These are phyloP conservation scores for Origma solitaria DNA, from an alignment of 2,113 vertebrate species.

Conservation along the genomic window DNA sequence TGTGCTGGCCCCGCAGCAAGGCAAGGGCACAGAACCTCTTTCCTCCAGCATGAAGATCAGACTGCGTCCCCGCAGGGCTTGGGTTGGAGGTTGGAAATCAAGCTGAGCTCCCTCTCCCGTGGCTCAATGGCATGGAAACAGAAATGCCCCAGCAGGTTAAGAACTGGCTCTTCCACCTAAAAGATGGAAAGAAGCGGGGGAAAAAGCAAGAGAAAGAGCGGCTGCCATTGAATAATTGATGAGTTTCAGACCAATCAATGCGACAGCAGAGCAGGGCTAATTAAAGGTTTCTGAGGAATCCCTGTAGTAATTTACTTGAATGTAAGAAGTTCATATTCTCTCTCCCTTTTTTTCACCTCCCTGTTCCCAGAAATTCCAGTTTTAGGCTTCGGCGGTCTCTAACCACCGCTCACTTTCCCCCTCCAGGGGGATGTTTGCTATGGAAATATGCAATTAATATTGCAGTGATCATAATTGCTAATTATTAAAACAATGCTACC, in stretches of 20 bases:
- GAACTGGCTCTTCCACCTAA: slow-evolving; percentile 42
- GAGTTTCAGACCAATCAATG: slow-evolving; percentile 89
- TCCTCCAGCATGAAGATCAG: fast-evolving
- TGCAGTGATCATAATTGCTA: slow-evolving; percentile 94
- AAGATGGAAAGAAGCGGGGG: slow-evolving; percentile 54
- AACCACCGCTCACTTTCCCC: slow-evolving; percentile 72
- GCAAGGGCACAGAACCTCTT: not conserved
- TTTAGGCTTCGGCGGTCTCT: slow-evolving; percentile 80
- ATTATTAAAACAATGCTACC: slow-evolving; percentile 96
- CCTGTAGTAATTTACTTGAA: slow-evolving; percentile 87
- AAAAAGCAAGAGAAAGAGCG: not conserved
- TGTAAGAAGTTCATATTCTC: slow-evolving; percentile 81
- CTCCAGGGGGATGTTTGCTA: slow-evolving; percentile 85
- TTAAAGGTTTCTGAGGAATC: slow-evolving; percentile 93
- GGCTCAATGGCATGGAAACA: slow-evolving; percentile 15
- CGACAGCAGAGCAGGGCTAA: slow-evolving; percentile 89
- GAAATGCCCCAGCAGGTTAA: slow-evolving; percentile 46
- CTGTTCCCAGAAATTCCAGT: slow-evolving; percentile 79
- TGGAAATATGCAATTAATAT: slow-evolving; percentile 99
- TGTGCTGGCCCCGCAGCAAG: fast-evolving
- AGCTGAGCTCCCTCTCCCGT: not conserved
- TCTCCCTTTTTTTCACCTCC: slow-evolving; percentile 65
- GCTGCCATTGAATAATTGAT: slow-evolving; percentile 86
- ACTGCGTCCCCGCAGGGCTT: fast-evolving
- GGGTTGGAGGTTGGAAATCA: not conserved